Base-by-base conservation (phyloP, 2,888 invertebrate genomes). In the Drosophila ustulata region DNA sequence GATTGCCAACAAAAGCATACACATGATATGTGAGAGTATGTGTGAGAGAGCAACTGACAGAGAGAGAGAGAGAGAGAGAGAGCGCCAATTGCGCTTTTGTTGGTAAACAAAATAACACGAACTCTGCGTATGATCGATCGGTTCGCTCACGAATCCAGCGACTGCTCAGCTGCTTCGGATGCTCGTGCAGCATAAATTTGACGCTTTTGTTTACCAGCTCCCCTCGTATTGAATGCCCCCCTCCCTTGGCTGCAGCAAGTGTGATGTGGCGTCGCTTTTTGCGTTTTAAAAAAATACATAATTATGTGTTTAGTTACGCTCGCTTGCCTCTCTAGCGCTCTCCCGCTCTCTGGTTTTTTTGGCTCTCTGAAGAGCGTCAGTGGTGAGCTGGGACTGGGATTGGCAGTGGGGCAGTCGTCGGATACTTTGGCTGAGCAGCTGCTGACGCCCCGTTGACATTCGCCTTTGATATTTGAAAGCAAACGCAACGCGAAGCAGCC, bases 271-370 rank as follows among this genome's bases (percentile, higher is more conserved):
- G 64, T 69, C 55, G 80, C 82, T 85, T 89, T 89, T 86, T 86
- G 85, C 85, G 85, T 89, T 89, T 86, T 86, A 86, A 89, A 89
- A 82, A 86, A 86, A 85, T 85, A 84, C 89, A 89, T 83, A 89
- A 83, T 83, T 83, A 88, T 83, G 82, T 78, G 89, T 64, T 82
- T 88, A 82, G 82, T 55, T 85, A 85, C 82, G 83, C 83, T 82
- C 77, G 63, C 66, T 57, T 47, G 46, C 46, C 61, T 57, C 37
- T 41, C 56, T 25, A 51, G 41, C 56, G 52, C 49, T 8, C 58
- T 66, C 57, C 61, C 32, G 13, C 47, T 30, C 39, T 30, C 50
- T 11, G 25, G 4, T 13, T 4, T 30, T 6, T 6, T 18, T 26
- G 9, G 4, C 34, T 11, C 56, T 61, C 51, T 8, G 25, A 37